Conservation (phyloP, 2,113 vertebrate genomes). For the Apteryx mantelli region DNA sequence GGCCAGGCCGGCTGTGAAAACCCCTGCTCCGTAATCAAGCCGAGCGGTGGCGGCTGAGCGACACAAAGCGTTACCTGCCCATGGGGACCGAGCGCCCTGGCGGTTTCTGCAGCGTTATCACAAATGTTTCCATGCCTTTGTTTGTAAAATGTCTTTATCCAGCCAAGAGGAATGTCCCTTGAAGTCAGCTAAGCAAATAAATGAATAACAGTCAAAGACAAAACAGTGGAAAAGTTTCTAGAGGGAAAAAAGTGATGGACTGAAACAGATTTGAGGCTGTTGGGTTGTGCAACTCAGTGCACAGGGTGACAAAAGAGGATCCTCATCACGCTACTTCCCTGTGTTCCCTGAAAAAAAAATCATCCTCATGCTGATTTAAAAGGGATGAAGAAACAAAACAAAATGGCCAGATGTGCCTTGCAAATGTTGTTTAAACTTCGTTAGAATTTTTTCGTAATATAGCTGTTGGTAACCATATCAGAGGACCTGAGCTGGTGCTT, state of each 20-base stretch:
- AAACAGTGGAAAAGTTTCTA: slow-evolving; percentile 9
- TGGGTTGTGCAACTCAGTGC: not conserved
- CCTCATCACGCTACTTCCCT: not conserved
- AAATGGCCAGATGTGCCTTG: not conserved
- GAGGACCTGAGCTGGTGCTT: not conserved
- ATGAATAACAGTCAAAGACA: slow-evolving; percentile 42
- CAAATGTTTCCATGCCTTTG: slow-evolving; percentile 35
- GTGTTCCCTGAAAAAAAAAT: not conserved
- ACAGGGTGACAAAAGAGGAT: not conserved
- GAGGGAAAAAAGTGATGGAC: slow-evolving; percentile 62
- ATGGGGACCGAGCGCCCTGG: not conserved
- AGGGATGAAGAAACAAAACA: not conserved
- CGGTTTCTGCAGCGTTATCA: not conserved
- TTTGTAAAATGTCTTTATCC: slow-evolving; percentile 49
- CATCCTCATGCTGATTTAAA: slow-evolving; percentile 17
- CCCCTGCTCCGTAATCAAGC: slow-evolving; percentile 3
- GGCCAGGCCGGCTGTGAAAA: not conserved
- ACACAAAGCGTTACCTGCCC: slow-evolving; percentile 53
- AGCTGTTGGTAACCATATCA: not conserved
- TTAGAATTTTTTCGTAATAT: not conserved
- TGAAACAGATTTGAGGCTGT: slow-evolving; percentile 31
- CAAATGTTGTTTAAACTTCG: not conserved
- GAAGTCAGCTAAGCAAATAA: slow-evolving; percentile 52
- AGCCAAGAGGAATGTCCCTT: slow-evolving; percentile 52
- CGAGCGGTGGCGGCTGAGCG: slow-evolving; percentile 8